phyloP scores from a whole-genome alignment of 1,140 invertebrate species.

The Alviniconcha marisindica region DNA sequence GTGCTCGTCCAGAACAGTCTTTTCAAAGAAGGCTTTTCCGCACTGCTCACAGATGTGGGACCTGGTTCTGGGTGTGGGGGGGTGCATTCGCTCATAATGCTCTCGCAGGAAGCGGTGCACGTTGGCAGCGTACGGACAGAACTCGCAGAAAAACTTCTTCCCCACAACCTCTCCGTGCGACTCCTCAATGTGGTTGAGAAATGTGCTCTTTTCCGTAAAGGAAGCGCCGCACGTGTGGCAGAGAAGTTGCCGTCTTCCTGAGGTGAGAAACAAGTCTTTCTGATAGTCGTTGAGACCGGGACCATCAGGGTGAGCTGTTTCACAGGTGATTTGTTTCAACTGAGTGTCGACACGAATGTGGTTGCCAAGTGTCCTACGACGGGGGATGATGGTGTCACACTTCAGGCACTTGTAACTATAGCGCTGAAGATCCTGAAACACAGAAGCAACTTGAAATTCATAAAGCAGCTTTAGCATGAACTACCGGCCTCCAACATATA shows the following conservation, averaged over 20 bases:
- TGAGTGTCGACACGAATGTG: background rate
- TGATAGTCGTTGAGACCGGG: background rate
- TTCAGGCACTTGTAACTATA: background rate
- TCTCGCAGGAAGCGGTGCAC: background rate
- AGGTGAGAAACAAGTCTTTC: background rate
- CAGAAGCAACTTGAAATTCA: too few species aligned
- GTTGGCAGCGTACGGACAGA: slow-evolving; percentile 20
- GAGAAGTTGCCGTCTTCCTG: background rate
- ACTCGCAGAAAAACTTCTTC: background rate
- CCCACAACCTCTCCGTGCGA: background rate
- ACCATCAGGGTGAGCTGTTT: background rate
- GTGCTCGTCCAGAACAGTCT: slow-evolving; percentile 25
- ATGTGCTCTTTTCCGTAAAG: slow-evolving; percentile 10
- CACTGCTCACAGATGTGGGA: slow-evolving; percentile 31
- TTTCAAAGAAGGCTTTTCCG: slow-evolving; percentile 13
- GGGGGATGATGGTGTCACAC: background rate
- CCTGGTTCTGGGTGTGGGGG: background rate
- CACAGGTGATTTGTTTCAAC: background rate
- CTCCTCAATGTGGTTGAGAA: background rate
- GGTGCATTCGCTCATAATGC: background rate
- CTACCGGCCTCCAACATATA: too few species aligned
- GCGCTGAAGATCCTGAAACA: background rate
- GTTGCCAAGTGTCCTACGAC: background rate
- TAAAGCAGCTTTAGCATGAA: too few species aligned
- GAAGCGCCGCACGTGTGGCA: slow-evolving; percentile 30